These are phyloP conservation scores for Tetragnatha versicolor DNA, from an alignment of 1,140 invertebrate species.

Conservation along the genomic window DNA sequence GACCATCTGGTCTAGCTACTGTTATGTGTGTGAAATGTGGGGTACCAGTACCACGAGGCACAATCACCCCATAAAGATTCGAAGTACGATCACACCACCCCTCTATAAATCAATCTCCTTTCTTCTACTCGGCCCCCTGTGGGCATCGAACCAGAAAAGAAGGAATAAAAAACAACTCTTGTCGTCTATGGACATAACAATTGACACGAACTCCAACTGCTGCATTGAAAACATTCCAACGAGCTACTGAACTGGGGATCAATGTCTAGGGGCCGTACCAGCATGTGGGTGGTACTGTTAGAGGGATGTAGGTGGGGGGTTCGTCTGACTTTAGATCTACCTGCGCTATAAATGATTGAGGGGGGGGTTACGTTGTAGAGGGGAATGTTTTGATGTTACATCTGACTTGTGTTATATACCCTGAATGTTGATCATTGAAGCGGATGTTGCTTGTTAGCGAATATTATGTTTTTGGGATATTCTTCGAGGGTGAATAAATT, in stretches of 20 bases:
- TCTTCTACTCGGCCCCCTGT: slow-evolving; percentile 14
- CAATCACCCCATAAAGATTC: slow-evolving; percentile 34
- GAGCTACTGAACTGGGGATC: too few relatives aligned
- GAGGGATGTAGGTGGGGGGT: too few relatives aligned
- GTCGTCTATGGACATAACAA: neutral
- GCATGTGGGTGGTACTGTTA: too few relatives aligned
- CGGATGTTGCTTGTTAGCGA: too few relatives aligned
- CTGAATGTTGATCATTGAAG: too few relatives aligned
- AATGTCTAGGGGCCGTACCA: too few relatives aligned
- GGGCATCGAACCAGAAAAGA: neutral
- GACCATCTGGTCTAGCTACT: slow-evolving; percentile 19
- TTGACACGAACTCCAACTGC: neutral
- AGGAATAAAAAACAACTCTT: neutral
- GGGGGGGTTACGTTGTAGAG: neutral
- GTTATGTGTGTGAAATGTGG: slow-evolving; percentile 19
- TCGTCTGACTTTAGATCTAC: too few relatives aligned
- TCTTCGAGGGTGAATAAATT: too few relatives aligned
- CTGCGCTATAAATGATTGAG: too few relatives aligned
- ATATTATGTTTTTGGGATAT: too few relatives aligned
- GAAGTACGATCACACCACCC: neutral
- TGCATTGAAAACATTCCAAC: too few relatives aligned
- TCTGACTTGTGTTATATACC: neutral
- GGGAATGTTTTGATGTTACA: neutral
- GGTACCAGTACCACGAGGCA: neutral
- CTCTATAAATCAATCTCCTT: slow-evolving; percentile 40